These are phyloP conservation scores for Sanderia malayensis DNA, from an alignment of 30 jellyfish, hydroid and myxozoan species.

Conservation along the genomic window DNA sequence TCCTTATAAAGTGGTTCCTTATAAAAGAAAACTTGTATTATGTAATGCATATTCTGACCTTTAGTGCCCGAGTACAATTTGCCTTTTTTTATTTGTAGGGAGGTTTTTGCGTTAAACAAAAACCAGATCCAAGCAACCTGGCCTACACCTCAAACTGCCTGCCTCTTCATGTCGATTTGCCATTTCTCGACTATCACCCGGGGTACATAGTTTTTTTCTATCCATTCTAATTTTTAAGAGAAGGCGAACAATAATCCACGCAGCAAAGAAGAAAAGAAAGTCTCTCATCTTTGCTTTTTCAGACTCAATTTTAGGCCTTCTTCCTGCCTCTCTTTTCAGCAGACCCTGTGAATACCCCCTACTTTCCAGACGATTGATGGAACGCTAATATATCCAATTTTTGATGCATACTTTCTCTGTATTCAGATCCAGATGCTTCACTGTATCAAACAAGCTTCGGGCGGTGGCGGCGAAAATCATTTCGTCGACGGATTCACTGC, in stretches of 20 bases:
- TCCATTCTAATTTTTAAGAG: no score
- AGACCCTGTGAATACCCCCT: not conserved
- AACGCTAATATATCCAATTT: not conserved
- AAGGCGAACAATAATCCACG: not conserved
- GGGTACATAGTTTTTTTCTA: conserved; percentile 19
- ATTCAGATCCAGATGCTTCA: conserved; percentile 74
- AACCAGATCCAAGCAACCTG: conserved; percentile 61
- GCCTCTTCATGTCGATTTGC: conserved; percentile 72
- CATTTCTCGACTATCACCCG: conserved; percentile 66
- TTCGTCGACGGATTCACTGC: conserved; percentile 67
- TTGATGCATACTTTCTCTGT: no score
- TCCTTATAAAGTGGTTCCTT: no score
- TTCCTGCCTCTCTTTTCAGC: not conserved
- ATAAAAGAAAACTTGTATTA: no score
- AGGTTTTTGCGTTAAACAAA: conserved; percentile 38
- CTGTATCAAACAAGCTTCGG: conserved; percentile 63
- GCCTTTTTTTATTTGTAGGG: conserved; percentile 8
- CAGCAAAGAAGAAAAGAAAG: not conserved
- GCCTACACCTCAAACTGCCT: conserved; percentile 45
- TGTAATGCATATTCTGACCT: no score
- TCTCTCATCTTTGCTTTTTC: not conserved
- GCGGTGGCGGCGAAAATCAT: conserved; percentile 71
- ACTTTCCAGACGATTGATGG: not conserved
- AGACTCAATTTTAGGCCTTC: not conserved
- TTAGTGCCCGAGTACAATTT: not conserved